phyloP scores from a whole-genome alignment of 2,797 vertebrate species.

The Nyctalus aviator region DNA sequence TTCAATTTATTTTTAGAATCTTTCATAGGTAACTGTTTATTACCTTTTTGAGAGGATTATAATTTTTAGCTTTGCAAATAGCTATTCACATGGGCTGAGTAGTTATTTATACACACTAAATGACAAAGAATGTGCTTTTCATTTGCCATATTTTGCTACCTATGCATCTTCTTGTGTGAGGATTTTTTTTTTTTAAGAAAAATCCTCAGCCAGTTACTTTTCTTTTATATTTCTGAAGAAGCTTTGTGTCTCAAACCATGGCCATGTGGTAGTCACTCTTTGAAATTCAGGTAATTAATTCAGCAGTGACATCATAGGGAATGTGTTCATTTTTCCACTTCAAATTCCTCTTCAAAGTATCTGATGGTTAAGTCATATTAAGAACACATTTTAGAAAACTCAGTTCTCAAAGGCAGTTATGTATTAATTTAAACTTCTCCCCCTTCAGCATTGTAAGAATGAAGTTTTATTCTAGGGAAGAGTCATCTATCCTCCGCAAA shows the following conservation, averaged over 20 bases:
- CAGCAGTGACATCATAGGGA: conserved; percentile 77
- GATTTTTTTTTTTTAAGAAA: conserved; percentile 21
- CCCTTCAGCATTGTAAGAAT: neutral
- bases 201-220: conserved; percentile 41
- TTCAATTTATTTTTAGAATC: conserved; percentile 63
- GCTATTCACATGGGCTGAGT: neutral
- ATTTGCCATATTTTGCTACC: conserved; percentile 41
- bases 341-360: conserved; percentile 71
- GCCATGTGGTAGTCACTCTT: conserved; percentile 63
- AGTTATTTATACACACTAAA: neutral
- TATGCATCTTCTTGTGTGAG: conserved; percentile 19
- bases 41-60: conserved; percentile 46
- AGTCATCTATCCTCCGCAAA: neutral
- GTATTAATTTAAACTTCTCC: conserved; percentile 22
- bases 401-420: conserved; percentile 32
- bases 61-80: conserved; percentile 47
- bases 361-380: conserved; percentile 72
- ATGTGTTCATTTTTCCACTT: conserved; percentile 80
- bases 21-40: conserved; percentile 62
- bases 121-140: conserved; percentile 3
- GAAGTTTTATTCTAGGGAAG: neutral
- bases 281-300: conserved; percentile 80
- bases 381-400: conserved; percentile 70
- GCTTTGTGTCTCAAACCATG: conserved; percentile 69
- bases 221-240: conserved; percentile 70